phyloP scores from a whole-genome alignment of 2,797 vertebrate species.

The Sebastiscus tertius region DNA sequence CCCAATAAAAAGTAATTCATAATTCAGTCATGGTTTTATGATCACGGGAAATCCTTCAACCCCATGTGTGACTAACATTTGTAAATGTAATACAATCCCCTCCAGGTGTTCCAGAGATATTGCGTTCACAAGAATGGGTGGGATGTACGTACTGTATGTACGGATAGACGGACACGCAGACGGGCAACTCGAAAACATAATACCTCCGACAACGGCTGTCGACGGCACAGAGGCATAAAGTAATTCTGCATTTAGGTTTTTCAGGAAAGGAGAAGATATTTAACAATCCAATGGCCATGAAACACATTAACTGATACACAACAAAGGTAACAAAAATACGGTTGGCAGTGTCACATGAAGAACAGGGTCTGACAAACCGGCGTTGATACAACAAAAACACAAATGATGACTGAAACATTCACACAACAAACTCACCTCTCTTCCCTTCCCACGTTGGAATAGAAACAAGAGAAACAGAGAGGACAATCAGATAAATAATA shows the following conservation, averaged over 20 bases:
- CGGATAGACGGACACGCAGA: too few relatives aligned
- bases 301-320: background rate
- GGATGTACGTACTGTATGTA: too few relatives aligned
- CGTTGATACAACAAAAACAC: background rate
- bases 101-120: too few relatives aligned
- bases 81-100: too few relatives aligned
- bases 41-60: too few relatives aligned
- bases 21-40: too few relatives aligned
- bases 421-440: constrained; percentile 85
- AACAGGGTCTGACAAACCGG: background rate
- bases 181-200: too few relatives aligned
- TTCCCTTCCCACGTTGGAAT: constrained; percentile 85
- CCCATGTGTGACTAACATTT: too few relatives aligned
- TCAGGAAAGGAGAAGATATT: background rate
- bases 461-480: constrained; percentile 2
- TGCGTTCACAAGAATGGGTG: too few relatives aligned
- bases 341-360: background rate
- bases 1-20: too few relatives aligned
- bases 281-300: background rate
- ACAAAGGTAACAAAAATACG: background rate
- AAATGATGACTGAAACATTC: background rate
- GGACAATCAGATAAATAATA: background rate
- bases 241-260: background rate
- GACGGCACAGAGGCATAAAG: too few relatives aligned
- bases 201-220: too few relatives aligned